A percentile compares a stretch with the other conserved stretches of the same genome.
Conservation (phyloP, 2,797 vertebrate species). For the Anolis apletophallus region DNA sequence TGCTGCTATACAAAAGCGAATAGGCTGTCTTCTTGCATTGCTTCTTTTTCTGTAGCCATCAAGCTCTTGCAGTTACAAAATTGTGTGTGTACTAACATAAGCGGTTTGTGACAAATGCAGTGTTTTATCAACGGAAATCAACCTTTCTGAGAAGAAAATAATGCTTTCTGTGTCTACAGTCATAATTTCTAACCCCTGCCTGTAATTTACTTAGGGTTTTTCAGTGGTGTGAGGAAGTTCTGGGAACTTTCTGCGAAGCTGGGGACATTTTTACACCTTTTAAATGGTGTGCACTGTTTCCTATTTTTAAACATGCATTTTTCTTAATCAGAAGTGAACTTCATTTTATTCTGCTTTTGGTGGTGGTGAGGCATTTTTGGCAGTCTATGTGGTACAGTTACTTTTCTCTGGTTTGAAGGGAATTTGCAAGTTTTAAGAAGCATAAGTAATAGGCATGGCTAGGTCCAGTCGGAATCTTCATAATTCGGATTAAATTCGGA, state of each 20-base stretch:
- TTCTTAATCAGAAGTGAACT: no score
- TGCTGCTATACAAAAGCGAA: slow-evolving; percentile 37
- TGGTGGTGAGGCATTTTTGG: no score
- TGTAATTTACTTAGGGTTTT: not conserved
- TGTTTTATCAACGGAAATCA: not conserved
- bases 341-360: no score
- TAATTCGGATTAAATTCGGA: no score
- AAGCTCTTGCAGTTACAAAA: slow-evolving; percentile 39
- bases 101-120: not conserved
- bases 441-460: no score
- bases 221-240: no score
- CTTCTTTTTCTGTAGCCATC: slow-evolving; percentile 57
- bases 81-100: not conserved
- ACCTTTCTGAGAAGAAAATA: not conserved
- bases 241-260: no score
- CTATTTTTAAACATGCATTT: no score
- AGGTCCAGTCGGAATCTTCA: no score
- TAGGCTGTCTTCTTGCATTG: slow-evolving; percentile 63
- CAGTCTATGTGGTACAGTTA: no score
- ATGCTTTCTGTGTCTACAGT: not conserved
- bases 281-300: no score
- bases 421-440: not conserved
- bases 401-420: not conserved
- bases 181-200: not conserved
- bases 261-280: no score